Evolutionary conservation across 2,888 invertebrate genomes (phyloP).

Genomic region (Lycia hirtaria): DNA sequence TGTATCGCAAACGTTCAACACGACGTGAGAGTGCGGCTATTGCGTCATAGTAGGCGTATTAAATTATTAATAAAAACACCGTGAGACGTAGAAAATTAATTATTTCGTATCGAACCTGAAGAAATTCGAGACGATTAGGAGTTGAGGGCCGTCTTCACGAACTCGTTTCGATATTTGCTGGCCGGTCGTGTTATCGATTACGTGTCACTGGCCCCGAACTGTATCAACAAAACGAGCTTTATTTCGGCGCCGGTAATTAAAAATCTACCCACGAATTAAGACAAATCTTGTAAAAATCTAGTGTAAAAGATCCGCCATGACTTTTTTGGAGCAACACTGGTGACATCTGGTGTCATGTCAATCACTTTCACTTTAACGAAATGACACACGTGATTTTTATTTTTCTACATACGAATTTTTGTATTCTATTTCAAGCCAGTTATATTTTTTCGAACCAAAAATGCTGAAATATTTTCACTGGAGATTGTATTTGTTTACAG

Average conservation of each 20-base stretch:
- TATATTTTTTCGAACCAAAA: too few relatives aligned
- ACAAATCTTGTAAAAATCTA: conserved; percentile 74
- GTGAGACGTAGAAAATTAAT: conserved; percentile 67
- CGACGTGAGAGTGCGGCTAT: conserved; percentile 63
- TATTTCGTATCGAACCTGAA: conserved; percentile 69
- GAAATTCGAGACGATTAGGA: conserved; percentile 79
- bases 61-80: conserved; percentile 61
- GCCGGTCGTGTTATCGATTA: conserved; percentile 58
- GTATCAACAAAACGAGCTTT: conserved; percentile 66
- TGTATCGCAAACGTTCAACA: conserved; percentile 60
- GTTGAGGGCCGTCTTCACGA: conserved; percentile 62
- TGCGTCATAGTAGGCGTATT: conserved; percentile 76
- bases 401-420: conserved; percentile 64
- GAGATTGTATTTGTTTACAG: too few relatives aligned
- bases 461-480: too few relatives aligned
- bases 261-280: conserved; percentile 81
- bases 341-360: conserved; percentile 70
- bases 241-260: conserved; percentile 72
- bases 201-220: conserved; percentile 68
- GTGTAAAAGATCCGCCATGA: conserved; percentile 83
- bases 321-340: conserved; percentile 72
- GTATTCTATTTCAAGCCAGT: conserved; percentile 73
- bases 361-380: conserved; percentile 36
- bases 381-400: conserved; percentile 78
- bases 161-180: conserved; percentile 57